Evolutionary conservation across 1,140 invertebrate genomes (phyloP), one percentile per base, ranked within the genome.

Genomic region (Riptortus pedestris): DNA sequence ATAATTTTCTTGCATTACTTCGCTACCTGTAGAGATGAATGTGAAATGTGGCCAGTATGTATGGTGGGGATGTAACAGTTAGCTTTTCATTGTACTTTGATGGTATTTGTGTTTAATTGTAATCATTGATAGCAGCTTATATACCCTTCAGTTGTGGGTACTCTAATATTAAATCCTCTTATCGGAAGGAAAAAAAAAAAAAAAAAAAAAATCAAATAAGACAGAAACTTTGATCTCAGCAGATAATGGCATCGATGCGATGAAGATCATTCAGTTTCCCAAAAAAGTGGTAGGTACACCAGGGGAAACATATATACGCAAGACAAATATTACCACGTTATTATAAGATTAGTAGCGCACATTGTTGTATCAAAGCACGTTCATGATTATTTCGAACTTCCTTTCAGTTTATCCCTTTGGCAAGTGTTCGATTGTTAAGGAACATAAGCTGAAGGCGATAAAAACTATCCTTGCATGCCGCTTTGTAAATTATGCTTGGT

Each of bases 1-100:
- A 63, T 52, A 63, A 52, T 51, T 55, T 28, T 47, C 62, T 38
- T 51, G 43, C 64, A 65, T 65, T 65, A 65, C 64, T 65, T 65
- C 64, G 64, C 64, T 65, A 65, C 64, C 64, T 65, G 64, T 65
- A 65, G 64, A 59, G 38, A 61, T 29, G 59, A 60, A 55, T 60
- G 58, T 51, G 58, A 38, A 22, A 64, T 51, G 63, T 64, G 63
- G 63, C 63, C 63, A 64, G 63, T 58, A 38, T 64, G 59, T 59
- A 64, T 64, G 63, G 52, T 64, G 52, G 63, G 52, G 51, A 55
- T 26, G 51, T 24, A 55, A 55, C 31, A 24, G n/a, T 26, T 47
- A 47, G 3, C 20, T 58, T 58, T 58, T 5, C 5, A 38, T 38
- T 38, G 31, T 7, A 38, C 31, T 38, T 38, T 38, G 14, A 7